Base-by-base conservation (phyloP, 1,140 invertebrate genomes). In the Dufourea novaeangliae region DNA sequence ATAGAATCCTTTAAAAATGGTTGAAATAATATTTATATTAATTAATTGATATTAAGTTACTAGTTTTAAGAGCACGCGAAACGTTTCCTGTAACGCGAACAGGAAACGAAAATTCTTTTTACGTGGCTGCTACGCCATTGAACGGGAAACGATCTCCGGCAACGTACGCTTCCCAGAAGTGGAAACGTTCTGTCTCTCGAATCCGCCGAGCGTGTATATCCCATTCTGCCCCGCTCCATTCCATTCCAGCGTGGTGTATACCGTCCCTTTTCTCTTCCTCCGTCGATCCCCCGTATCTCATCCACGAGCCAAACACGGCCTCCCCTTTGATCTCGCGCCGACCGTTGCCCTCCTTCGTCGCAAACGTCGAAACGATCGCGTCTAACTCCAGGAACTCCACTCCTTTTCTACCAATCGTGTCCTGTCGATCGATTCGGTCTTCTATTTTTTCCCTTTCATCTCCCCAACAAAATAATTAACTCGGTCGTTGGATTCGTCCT, bases 111-210 rank as follows among this genome's bases (percentile, higher is more conserved):
- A 56, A 78, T 62, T 83, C 39, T n/a, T n/a, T n/a, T n/a, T n/a
- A n/a, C n/a, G 27, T 41, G 17, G 66, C 57, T 83, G 62, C 82
- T 85, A 85, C 83, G 78, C 83, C 73, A 85, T 74, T 85, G 82
- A 71, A 85, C 56, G 68, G 54, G 54, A 82, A 85, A 82, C 22
- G 44, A 81, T 85, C 62, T 78, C 27, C n/a, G n/a, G 32, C 67
- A 56, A 69, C 46, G 54, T 34, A 57, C 66, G 63, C 62, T 82
- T 83, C 83, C 70, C 67, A 85, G 83, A 85, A 85, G 78, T 81
- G 85, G 75, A 81, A 80, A 66, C 69, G 57, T 79, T 84, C 69
- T 50, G 56, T 63, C 79, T 39, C 77, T 66, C 66, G 44, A 32
- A 57, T 54, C 69, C 54, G 76, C 25, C n/a, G 41, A 61, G 69